phyloP scores from a whole-genome alignment of 2,113 vertebrate species.

The zebrafish (Danio rerio) region GRCz12tu NC_133195.1:27614001-27614500 shows the following conservation, averaged over 20 bases:
- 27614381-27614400: conserved; percentile 25
- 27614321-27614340: conserved; percentile 64
- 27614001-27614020: conserved; percentile 40
- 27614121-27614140: conserved; percentile 56
- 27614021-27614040: conserved; percentile 48
- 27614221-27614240: conserved; percentile 64
- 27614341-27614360: conserved; percentile 71
- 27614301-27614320: conserved; percentile 69
- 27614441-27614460: too few relatives aligned
- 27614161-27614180: conserved; percentile 43
- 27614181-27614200: conserved; percentile 65
- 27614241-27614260: conserved; percentile 19
- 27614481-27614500: too few relatives aligned
- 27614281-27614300: conserved; percentile 37
- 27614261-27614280: conserved; percentile 64
- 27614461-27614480: too few relatives aligned
- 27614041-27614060: background rate
- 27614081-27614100: conserved; percentile 52
- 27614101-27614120: conserved; percentile 53
- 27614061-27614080: conserved; percentile 5
- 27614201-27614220: conserved; percentile 73
- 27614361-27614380: conserved; percentile 34
- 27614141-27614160: conserved; percentile 61
- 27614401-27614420: conserved; percentile 56
- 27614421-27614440: too few relatives aligned